Base-by-base conservation (phyloP, 1,140 invertebrate species). In the Ceratina australensis region DNA sequence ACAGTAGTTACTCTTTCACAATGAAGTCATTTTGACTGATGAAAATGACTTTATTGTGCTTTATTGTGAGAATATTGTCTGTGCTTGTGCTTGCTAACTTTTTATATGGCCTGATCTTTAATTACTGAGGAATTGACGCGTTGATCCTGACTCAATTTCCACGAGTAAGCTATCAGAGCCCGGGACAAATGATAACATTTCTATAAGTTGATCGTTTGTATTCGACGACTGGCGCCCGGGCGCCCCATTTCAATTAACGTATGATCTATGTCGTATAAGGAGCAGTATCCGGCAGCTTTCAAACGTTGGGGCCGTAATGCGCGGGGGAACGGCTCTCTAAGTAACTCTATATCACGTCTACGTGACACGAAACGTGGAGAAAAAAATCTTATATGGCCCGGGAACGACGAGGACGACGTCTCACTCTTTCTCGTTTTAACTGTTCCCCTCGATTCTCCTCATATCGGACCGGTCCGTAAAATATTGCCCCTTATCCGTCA, bases 231-330 rank as follows among this genome's bases (percentile, higher is more conserved):
- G 79, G 80, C 90, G 87, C 84, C 65, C 80, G 59, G 86, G 82
- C 88, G 87, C 90, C 91, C 92, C 87, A 92, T 92, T 92, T 92
- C 92, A 92, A 92, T 92, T 92, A 92, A 92, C 91, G 92, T 91
- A 92, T 92, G 92, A 92, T 92, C 90, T 92, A 92, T 91, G 92
- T 90, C 90, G 87, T 89, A 91, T 87, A 89, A 90, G 90, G 87
- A 88, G 79, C 78, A 83, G 66, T 86, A 79, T 80, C 84, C 82
- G 80, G 80, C 89, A 91, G 89, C 89, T 91, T 91, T 91, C 90
- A 87, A 91, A 88, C 87, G 79, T 84, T 76, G 78, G 86, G 85
- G 82, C 84, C 86, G 81, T 89, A 89, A 89, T 87, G 85, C 87
- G 87, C 86, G 82, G 83, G 89, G 90, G 89, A 89, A 90, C 87